Evolutionary conservation across 2,797 vertebrate species (phyloP).

Genomic region (Peromyscus aztecus): DNA sequence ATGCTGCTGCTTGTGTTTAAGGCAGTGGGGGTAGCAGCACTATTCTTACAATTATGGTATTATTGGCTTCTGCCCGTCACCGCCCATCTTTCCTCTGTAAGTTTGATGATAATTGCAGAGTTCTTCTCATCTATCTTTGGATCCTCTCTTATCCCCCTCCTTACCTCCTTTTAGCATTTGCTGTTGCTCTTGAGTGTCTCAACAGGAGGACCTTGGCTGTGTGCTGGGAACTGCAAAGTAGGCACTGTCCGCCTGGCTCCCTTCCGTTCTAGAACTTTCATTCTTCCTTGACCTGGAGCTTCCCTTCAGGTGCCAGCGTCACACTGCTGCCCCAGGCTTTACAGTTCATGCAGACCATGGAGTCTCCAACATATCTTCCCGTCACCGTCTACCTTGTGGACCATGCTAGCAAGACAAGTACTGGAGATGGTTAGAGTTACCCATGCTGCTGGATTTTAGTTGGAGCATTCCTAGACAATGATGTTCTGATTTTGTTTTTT

Average conservation of each 20-base stretch:
- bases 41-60: not conserved
- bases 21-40: not conserved
- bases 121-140: not conserved
- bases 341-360: not conserved
- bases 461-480: slow-evolving; percentile 28
- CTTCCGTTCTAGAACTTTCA: not conserved
- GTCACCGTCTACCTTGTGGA: not conserved
- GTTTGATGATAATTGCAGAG: slow-evolving; percentile 27
- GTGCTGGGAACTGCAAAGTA: not conserved
- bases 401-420: accelerated
- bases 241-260: not conserved
- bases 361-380: not conserved
- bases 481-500: not conserved
- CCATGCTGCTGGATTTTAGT: not conserved
- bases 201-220: not conserved
- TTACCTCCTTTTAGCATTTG: not conserved
- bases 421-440: slow-evolving; percentile 14
- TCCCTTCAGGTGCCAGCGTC: not conserved
- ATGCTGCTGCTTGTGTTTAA: slow-evolving; percentile 46
- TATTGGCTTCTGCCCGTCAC: not conserved
- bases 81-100: not conserved
- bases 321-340: not conserved
- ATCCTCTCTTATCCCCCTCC: not conserved
- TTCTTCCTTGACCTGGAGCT: not conserved
- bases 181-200: not conserved